Evolutionary conservation across 2,888 invertebrate species (phyloP).

Genomic region (Drosophila koepferae): DNA sequence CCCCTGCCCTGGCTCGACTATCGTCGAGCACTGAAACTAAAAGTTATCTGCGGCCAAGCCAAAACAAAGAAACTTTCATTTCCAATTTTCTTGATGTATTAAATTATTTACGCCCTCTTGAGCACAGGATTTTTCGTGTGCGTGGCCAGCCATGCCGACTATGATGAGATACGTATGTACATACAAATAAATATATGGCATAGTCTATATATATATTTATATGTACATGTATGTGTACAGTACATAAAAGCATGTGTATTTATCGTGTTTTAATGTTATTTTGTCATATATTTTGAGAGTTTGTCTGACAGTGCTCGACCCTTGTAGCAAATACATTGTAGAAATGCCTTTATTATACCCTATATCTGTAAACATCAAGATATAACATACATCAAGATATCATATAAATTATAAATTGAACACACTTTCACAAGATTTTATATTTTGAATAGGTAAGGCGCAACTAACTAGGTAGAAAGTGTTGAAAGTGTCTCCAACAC

Average conservation of each 20-base stretch:
- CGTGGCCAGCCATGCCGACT: constrained; percentile 35
- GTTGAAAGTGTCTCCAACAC: constrained; percentile 52
- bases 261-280: constrained; percentile 21
- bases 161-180: constrained; percentile 20
- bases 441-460: background rate
- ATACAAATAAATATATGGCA: background rate
- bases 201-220: background rate
- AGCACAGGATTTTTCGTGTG: constrained; percentile 72
- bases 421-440: constrained; percentile 16
- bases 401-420: background rate
- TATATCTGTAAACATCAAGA: background rate
- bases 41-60: constrained; percentile 77
- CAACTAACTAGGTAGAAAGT: constrained; percentile 3
- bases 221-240: background rate
- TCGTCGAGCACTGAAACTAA: constrained; percentile 71
- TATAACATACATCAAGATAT: background rate
- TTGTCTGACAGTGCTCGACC: background rate
- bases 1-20: background rate
- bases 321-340: background rate
- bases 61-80: constrained; percentile 82
- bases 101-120: constrained; percentile 84
- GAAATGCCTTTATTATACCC: background rate
- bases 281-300: constrained; percentile 2
- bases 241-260: constrained; percentile 5
- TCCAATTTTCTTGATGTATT: constrained; percentile 83